Conservation (phyloP, 2,113 vertebrate genomes). For the Oncorhynchus clarkii region DNA sequence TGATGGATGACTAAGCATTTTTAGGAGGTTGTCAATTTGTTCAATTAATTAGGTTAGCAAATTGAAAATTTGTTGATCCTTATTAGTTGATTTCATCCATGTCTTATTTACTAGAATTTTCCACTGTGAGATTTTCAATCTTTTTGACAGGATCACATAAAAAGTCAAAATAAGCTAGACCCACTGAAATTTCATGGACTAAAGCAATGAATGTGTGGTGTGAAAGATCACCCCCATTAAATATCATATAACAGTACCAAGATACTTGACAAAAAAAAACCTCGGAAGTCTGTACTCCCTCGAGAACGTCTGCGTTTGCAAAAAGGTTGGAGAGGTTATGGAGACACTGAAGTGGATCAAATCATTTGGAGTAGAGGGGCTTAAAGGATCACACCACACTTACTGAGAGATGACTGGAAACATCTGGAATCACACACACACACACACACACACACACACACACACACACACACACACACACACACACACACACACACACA, state of each 20-base stretch:
- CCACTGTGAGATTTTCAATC: slow-evolving; percentile 13
- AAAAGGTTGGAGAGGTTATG: slow-evolving; percentile 60
- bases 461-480: slow-evolving; percentile 1
- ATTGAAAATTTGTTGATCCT: background rate
- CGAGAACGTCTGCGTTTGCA: slow-evolving; percentile 44
- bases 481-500: too few species aligned
- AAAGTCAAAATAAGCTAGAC: slow-evolving; percentile 14
- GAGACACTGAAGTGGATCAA: slow-evolving; percentile 56
- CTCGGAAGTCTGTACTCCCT: slow-evolving; percentile 16
- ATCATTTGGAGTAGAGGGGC: slow-evolving; percentile 54
- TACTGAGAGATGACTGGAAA: slow-evolving; percentile 71
- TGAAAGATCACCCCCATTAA: slow-evolving; percentile 49
- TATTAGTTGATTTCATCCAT: background rate
- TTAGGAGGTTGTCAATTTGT: slow-evolving; percentile 11
- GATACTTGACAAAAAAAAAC: slow-evolving; percentile 34
- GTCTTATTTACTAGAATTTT: slow-evolving; percentile 2
- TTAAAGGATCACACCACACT: slow-evolving; percentile 69
- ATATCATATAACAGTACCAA: slow-evolving; percentile 50
- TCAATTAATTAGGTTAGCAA: slow-evolving; percentile 6
- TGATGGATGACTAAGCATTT: slow-evolving; percentile 8
- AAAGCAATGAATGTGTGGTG: slow-evolving; percentile 5
- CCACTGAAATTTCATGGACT: slow-evolving; percentile 30
- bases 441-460: too few species aligned
- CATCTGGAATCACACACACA: slow-evolving; percentile 66
- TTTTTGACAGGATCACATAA: slow-evolving; percentile 22